Conservation (phyloP, 37 sponge, comb jelly and placozoan genomes). For the Eunapius fragilis region DNA sequence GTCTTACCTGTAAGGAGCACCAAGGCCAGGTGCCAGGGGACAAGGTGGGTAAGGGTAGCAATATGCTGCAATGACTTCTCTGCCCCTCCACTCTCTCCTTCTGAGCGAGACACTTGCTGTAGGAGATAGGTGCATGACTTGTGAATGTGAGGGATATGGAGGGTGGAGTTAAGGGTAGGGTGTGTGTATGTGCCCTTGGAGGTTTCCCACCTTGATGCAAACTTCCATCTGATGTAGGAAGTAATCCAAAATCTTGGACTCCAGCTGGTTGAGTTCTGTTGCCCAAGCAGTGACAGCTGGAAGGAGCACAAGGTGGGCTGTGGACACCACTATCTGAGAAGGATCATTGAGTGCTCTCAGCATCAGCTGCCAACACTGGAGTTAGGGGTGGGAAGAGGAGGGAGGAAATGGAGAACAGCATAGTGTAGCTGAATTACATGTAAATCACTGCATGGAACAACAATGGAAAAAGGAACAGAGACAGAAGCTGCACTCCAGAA, state of each 20-base stretch:
- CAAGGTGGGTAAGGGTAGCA: slow-evolving; percentile 71
- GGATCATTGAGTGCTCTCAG: slow-evolving; percentile 68
- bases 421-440: neutral
- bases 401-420: neutral
- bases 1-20: slow-evolving; percentile 48
- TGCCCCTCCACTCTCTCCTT: slow-evolving; percentile 69
- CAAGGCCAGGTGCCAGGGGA: slow-evolving; percentile 72
- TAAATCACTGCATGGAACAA: too few relatives aligned
- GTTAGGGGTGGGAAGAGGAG: neutral
- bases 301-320: slow-evolving; percentile 58
- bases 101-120: slow-evolving; percentile 72
- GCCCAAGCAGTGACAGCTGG: slow-evolving; percentile 90
- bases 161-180: neutral
- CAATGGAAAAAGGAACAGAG: too few relatives aligned
- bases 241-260: slow-evolving; percentile 59
- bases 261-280: slow-evolving; percentile 73
- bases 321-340: slow-evolving; percentile 67
- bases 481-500: too few relatives aligned
- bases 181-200: neutral
- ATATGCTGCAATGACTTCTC: slow-evolving; percentile 72
- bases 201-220: slow-evolving; percentile 69
- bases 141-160: neutral
- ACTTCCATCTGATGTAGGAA: slow-evolving; percentile 71
- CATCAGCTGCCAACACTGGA: slow-evolving; percentile 81
- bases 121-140: neutral